phyloP scores from a whole-genome alignment of 2,888 invertebrate genomes.

The Ernsta delagoae region DNA sequence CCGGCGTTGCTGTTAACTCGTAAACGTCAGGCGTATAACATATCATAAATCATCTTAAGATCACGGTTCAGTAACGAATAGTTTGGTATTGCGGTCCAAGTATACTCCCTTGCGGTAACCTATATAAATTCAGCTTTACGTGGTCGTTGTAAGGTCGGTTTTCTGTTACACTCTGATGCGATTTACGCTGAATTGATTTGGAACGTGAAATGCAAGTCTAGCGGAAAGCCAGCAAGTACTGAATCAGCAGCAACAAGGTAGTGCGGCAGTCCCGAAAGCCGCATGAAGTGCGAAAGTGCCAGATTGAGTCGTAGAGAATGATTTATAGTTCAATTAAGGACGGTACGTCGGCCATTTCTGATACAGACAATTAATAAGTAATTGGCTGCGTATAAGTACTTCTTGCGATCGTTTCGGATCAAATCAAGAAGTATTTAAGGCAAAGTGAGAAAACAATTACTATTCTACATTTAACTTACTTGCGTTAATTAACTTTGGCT shows the following conservation, averaged over 20 bases:
- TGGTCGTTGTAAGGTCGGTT: slow-evolving; percentile 42
- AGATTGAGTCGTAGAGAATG: slow-evolving; percentile 54
- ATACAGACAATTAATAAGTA: slow-evolving; percentile 60
- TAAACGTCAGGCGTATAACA: slow-evolving; percentile 80
- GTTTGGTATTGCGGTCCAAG: slow-evolving; percentile 58
- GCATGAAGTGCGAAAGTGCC: slow-evolving; percentile 49
- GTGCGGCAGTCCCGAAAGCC: slow-evolving; percentile 61
- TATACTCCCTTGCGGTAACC: slow-evolving; percentile 48
- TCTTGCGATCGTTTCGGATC: slow-evolving; percentile 35
- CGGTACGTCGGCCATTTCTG: slow-evolving; percentile 63
- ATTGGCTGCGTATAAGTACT: slow-evolving; percentile 43
- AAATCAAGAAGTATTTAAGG: slow-evolving; percentile 4
- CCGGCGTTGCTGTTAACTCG: slow-evolving; percentile 76
- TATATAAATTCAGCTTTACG: slow-evolving; percentile 46
- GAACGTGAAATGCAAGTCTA: slow-evolving; percentile 64
- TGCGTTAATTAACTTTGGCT: neutral
- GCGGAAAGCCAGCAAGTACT: slow-evolving; percentile 70
- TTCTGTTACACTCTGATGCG: slow-evolving; percentile 35
- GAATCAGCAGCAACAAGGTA: slow-evolving; percentile 78
- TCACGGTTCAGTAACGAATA: slow-evolving; percentile 74
- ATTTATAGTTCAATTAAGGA: slow-evolving; percentile 79
- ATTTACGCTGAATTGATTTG: slow-evolving; percentile 50
- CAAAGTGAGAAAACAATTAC: neutral
- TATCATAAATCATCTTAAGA: slow-evolving; percentile 83
- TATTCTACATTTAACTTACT: neutral